Evolutionary conservation across 2,888 invertebrate species (phyloP).

Genomic region (Protophormia terraenovae): DNA sequence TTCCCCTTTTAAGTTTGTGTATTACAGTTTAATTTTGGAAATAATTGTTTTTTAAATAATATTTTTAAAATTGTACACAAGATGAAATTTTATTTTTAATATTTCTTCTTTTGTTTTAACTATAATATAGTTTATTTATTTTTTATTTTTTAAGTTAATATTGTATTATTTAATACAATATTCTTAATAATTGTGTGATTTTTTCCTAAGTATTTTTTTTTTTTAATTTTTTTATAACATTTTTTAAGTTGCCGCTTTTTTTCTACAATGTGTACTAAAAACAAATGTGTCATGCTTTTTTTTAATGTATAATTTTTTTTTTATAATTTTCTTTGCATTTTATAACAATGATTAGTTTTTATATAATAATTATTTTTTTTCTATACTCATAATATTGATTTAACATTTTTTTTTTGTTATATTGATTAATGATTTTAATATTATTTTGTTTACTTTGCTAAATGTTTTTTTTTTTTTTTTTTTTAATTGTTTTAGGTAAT

Average conservation of each 20-base stretch:
- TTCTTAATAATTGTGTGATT: slow-evolving; percentile 63
- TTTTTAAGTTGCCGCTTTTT: slow-evolving; percentile 68
- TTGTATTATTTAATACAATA: slow-evolving; percentile 66
- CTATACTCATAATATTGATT: slow-evolving; percentile 66
- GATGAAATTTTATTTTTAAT: slow-evolving; percentile 17
- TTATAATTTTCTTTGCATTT: slow-evolving; percentile 53
- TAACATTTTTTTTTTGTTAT: slow-evolving; percentile 49
- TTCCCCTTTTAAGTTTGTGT: too few relatives aligned
- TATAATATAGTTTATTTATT: slow-evolving; percentile 53
- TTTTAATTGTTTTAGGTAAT: slow-evolving; percentile 49
- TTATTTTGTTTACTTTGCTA: slow-evolving; percentile 57
- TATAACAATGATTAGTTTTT: slow-evolving; percentile 68
- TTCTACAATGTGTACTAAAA: slow-evolving; percentile 69
- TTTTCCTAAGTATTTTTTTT: slow-evolving; percentile 59
- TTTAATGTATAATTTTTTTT: slow-evolving; percentile 25
- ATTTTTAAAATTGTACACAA: slow-evolving; percentile 11
- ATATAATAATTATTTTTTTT: slow-evolving; percentile 54
- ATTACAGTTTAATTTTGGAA: slow-evolving; percentile 38
- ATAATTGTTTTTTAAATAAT: slow-evolving; percentile 25
- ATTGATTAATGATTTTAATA: slow-evolving; percentile 59
- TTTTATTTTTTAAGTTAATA: slow-evolving; percentile 45
- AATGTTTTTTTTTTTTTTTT: slow-evolving; percentile 33
- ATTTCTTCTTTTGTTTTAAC: slow-evolving; percentile 29
- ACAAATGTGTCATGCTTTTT: slow-evolving; percentile 67
- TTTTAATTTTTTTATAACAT: slow-evolving; percentile 59